Percentiles rank a stretch among this genome's conserved stretches.
Evolutionary conservation across 1,140 invertebrate genomes (phyloP).

Genomic region (Zophobas atratus): DNA sequence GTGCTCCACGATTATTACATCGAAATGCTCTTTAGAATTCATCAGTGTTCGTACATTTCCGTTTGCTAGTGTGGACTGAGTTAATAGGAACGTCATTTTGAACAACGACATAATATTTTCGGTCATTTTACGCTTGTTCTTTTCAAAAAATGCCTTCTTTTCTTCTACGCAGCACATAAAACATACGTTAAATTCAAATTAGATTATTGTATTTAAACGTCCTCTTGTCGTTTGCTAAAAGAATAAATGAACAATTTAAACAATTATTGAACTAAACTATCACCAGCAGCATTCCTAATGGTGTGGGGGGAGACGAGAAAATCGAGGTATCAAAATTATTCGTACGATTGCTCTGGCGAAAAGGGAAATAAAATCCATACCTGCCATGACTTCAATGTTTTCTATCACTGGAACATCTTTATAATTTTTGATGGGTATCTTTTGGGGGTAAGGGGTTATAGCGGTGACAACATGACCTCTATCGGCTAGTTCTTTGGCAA

Average conservation of each 20-base stretch:
- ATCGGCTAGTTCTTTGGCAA: conserved; percentile 12
- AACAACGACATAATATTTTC: conserved; percentile 2
- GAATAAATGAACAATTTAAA: no score
- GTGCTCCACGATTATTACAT: conserved; percentile 76
- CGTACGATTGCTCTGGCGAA: no score
- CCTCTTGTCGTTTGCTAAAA: no score
- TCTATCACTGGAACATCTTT: not conserved
- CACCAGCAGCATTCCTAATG: no score
- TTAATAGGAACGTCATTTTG: not conserved
- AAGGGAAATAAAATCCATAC: not conserved
- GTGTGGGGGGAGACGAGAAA: no score
- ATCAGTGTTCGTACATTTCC: conserved; percentile 50
- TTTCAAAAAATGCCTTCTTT: conserved; percentile 1
- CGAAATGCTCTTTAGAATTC: conserved; percentile 70
- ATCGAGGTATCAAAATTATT: no score
- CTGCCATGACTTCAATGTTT: conserved; percentile 5
- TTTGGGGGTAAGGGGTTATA: conserved; percentile 12
- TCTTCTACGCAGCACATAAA: not conserved
- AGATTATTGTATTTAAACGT: no score
- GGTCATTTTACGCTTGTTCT: not conserved
- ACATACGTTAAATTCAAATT: not conserved
- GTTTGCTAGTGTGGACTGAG: not conserved
- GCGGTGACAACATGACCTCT: conserved; percentile 21
- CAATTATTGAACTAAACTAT: no score
- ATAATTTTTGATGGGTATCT: conserved; percentile 27